Base-by-base conservation (phyloP, 2,888 invertebrate genomes). In the Acrobasis repandana region DNA sequence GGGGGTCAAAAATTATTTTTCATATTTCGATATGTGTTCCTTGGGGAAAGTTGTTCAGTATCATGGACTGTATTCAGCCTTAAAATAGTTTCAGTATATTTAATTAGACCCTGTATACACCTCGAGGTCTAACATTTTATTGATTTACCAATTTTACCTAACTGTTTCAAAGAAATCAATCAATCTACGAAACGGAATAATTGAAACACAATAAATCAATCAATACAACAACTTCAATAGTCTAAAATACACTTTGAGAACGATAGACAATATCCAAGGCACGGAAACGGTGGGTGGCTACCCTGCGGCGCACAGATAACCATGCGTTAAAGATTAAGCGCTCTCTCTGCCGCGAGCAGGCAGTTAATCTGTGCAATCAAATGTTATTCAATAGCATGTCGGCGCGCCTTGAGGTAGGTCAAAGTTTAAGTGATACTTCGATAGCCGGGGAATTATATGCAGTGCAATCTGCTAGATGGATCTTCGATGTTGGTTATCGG, bases 291-390 rank as follows among this genome's bases (percentile, higher is more conserved):
- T 54, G 38, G 38, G 54, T 54, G 54, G 54, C 9, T 54, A 14
- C 20, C 52, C 38, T 38, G 38, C 54, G 54, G 54, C 18, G 54
- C 38, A 20, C 18, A 54, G 51, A 51, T 51, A 54, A 54, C 54
- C 54, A 38, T 38, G 54, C 54, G 54, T 54, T 54, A 54, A 38
- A 54, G 54, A 54, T 54, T 38, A 54, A 54, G 54, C 52, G 52
- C 54, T 54, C 54, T 54, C 54, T 54, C 54, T 38, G 54, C 54
- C 54, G 54, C 54, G 9, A 38, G 54, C 54, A 20, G 6, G 54
- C 18, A 52, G 36, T 52, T 62, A 66, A 66, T 66, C 65, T 61
- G 57, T 50, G 62, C 64, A 64, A 64, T 66, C 64, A 63, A 62
- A 60, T 61, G 61, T 64, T 63, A 66, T 64, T 66, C 66, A 64